These are phyloP conservation scores for Conus canariensis DNA, from an alignment of 2,888 invertebrate species.

Conservation along the genomic window DNA sequence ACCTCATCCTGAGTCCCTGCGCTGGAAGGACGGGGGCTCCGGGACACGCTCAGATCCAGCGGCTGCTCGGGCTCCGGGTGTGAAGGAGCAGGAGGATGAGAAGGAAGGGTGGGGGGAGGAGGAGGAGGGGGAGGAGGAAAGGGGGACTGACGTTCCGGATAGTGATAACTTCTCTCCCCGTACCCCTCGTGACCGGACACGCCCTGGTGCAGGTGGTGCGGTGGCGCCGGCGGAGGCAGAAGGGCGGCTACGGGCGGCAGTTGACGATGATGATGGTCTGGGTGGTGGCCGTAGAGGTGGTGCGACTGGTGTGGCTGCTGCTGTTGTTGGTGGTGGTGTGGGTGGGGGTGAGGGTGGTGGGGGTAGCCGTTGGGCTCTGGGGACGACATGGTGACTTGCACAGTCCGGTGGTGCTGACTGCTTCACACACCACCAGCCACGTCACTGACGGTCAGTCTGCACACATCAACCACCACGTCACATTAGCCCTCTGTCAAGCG, in stretches of 20 bases:
- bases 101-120: background rate
- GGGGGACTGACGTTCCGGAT: background rate
- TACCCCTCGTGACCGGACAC: too few species aligned
- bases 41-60: constrained; percentile 25
- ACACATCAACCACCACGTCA: too few species aligned
- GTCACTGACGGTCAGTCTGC: too few species aligned
- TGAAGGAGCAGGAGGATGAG: background rate
- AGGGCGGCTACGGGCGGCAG: background rate
- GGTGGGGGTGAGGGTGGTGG: background rate
- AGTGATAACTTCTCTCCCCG: background rate
- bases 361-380: background rate
- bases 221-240: background rate
- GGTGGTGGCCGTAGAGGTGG: background rate
- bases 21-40: constrained; percentile 24
- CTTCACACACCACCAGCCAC: too few species aligned
- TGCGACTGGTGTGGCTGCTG: too few species aligned
- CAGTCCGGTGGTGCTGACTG: too few species aligned
- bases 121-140: background rate
- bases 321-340: background rate
- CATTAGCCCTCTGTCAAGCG: too few species aligned
- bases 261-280: background rate
- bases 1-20: background rate
- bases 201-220: background rate
- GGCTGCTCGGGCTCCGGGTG: constrained; percentile 21
- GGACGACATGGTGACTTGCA: too few species aligned